These are phyloP conservation scores for Osmoderma eremita DNA, from an alignment of 2,888 invertebrate species.

Conservation along the genomic window DNA sequence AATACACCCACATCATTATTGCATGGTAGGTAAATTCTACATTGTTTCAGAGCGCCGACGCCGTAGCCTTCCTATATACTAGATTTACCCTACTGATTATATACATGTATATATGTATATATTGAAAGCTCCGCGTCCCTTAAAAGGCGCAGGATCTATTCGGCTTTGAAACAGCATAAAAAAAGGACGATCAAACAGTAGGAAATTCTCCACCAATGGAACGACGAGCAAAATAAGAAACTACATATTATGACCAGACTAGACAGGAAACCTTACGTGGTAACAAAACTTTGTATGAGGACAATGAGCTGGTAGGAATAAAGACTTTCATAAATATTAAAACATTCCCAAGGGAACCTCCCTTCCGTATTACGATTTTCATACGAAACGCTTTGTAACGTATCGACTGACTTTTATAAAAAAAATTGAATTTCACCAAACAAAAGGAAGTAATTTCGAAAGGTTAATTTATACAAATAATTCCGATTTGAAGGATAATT, in stretches of 20 bases:
- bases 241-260: neutral
- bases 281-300: neutral
- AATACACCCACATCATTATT: conserved; percentile 8
- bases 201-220: neutral
- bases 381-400: neutral
- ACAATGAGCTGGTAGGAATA: neutral
- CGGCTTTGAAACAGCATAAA: conserved; percentile 30
- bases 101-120: neutral
- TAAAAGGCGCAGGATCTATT: conserved; percentile 29
- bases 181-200: neutral
- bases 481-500: conserved; percentile 15
- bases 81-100: conserved; percentile 19
- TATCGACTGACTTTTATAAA: neutral
- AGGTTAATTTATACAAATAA: conserved; percentile 27
- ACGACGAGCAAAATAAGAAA: neutral
- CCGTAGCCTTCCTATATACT: conserved; percentile 21
- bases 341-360: neutral
- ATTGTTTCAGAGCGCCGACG: conserved; percentile 21
- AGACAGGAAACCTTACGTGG: conserved; percentile 8
- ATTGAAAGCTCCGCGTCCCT: conserved; percentile 14
- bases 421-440: neutral
- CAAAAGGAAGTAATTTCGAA: neutral
- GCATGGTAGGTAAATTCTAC: neutral
- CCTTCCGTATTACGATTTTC: neutral
- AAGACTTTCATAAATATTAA: conserved; percentile 28